A percentile compares a stretch with the other conserved stretches of the same genome.
phyloP scores from a whole-genome alignment of 2,888 invertebrate species.

The Proisotoma minuta region DNA sequence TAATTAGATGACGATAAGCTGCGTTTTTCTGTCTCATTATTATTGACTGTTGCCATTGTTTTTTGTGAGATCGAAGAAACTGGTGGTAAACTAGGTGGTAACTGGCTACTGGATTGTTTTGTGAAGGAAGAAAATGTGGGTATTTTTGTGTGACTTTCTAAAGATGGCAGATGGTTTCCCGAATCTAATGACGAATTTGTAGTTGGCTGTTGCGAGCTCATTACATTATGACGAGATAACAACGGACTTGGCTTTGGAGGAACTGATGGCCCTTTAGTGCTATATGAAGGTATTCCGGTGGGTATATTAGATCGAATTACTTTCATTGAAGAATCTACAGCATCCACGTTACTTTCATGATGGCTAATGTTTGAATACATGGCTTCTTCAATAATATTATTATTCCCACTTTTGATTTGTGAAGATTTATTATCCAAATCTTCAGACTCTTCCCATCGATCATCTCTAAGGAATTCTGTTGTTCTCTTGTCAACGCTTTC shows the following conservation, averaged over 20 bases:
- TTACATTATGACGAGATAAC: neutral
- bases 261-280: neutral
- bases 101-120: neutral
- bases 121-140: neutral
- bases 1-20: neutral
- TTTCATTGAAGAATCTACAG: neutral
- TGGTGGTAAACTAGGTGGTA: neutral
- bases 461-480: constrained; percentile 6
- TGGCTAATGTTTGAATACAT: neutral
- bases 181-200: neutral
- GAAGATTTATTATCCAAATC: neutral
- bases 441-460: constrained; percentile 5
- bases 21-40: neutral
- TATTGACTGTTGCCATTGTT: neutral
- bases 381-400: neutral
- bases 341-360: neutral
- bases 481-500: constrained; percentile 10
- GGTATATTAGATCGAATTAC: neutral
- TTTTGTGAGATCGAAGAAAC: neutral
- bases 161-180: neutral
- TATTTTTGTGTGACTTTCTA: neutral
- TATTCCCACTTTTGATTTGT: neutral
- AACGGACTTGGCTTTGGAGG: constrained; percentile 10
- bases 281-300: neutral
- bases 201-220: neutral